Conservation (phyloP, 2,113 vertebrate species). For the Sebastes fasciatus region DNA sequence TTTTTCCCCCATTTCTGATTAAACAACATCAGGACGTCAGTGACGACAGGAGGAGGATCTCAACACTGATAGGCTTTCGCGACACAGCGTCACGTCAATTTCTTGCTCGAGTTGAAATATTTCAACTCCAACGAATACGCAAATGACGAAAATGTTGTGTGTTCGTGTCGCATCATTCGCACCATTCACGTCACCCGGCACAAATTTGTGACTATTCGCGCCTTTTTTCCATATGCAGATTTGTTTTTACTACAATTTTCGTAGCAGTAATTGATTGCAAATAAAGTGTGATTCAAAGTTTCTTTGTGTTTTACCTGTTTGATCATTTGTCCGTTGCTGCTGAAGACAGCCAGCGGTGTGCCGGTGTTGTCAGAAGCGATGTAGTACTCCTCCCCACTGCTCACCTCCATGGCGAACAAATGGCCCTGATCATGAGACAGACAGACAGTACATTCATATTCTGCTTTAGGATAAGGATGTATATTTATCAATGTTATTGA, state of each 20-base stretch:
- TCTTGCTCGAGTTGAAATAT: too few relatives aligned
- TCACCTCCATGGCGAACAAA: slow-evolving; percentile 99
- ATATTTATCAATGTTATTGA: not conserved
- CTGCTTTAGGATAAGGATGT: not conserved
- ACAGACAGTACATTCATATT: not conserved
- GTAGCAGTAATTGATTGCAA: not conserved
- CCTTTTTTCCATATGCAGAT: not conserved
- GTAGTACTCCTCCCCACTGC: slow-evolving; percentile 97
- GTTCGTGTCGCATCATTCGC: too few relatives aligned
- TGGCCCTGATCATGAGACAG: slow-evolving; percentile 84
- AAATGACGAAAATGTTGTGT: too few relatives aligned
- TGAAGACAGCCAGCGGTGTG: slow-evolving; percentile 96
- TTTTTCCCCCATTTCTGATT: too few relatives aligned
- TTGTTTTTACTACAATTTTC: not conserved
- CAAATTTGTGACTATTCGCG: too few relatives aligned
- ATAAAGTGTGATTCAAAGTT: not conserved
- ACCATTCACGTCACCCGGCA: too few relatives aligned
- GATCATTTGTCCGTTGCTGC: slow-evolving; percentile 98
- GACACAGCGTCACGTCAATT: too few relatives aligned
- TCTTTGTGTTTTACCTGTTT: slow-evolving; percentile 85
- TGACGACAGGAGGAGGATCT: too few relatives aligned
- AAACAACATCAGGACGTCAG: too few relatives aligned
- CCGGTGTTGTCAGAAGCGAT: slow-evolving; percentile 98
- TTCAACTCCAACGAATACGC: too few relatives aligned
- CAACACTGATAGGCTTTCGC: too few relatives aligned